A percentile compares a stretch with the other conserved stretches of the same genome.
Conservation (phyloP, 2,797 vertebrate genomes). For the Poeciliopsis infans region DNA sequence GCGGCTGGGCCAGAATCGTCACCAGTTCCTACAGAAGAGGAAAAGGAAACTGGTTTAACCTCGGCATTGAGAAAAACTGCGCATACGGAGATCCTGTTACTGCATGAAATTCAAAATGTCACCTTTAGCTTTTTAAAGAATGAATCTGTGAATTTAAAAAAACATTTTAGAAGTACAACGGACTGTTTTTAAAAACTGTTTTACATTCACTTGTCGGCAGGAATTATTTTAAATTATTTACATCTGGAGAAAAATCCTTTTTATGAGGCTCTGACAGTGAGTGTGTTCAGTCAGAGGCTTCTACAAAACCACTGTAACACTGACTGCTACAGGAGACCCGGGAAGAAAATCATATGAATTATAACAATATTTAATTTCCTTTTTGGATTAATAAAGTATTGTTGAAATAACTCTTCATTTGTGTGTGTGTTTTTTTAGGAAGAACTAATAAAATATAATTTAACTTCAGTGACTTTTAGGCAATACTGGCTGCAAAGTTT, state of each 20-base stretch:
- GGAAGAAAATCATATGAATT: neutral
- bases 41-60: constrained; percentile 88
- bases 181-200: neutral
- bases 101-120: constrained; percentile 32
- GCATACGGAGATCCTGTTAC: constrained; percentile 88
- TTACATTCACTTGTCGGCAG: neutral
- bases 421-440: neutral
- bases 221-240: neutral
- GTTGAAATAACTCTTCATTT: neutral
- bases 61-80: constrained; percentile 90
- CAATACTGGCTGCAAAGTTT: neutral
- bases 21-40: constrained; percentile 91
- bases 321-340: neutral
- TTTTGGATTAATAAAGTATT: neutral
- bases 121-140: neutral
- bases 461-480: neutral
- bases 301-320: neutral
- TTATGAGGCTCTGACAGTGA: neutral
- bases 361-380: neutral
- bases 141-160: neutral
- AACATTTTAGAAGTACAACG: neutral
- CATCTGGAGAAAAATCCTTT: neutral
- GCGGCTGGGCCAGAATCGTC: constrained; percentile 92
- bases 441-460: neutral
- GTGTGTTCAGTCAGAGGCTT: neutral